Conservation (phyloP, 2,113 vertebrate species). For the Calyptomena viridis region DNA sequence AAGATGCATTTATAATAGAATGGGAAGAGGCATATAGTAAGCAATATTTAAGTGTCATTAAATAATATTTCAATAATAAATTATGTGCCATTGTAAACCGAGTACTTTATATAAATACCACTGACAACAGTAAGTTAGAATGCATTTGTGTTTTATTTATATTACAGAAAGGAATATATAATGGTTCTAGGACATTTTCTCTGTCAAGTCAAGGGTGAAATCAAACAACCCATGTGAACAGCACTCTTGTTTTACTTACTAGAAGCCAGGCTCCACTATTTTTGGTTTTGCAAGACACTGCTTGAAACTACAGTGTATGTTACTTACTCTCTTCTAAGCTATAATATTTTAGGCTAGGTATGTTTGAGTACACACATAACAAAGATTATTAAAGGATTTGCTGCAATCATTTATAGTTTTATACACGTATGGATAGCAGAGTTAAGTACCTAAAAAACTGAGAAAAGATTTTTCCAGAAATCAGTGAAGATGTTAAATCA, state of each 20-base stretch:
- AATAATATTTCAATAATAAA: constrained; percentile 43
- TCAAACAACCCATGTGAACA: not conserved
- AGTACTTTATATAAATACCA: constrained; percentile 42
- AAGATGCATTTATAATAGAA: constrained; percentile 44
- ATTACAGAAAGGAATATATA: not conserved
- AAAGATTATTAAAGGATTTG: not conserved
- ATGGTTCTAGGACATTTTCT: not conserved
- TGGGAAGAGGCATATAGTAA: constrained; percentile 37
- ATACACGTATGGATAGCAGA: not conserved
- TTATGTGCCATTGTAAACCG: constrained; percentile 55
- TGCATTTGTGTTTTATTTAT: constrained; percentile 45
- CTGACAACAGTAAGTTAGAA: constrained; percentile 43
- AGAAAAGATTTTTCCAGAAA: not conserved
- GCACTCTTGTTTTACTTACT: not conserved
- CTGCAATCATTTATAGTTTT: not conserved
- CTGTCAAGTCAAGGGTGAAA: constrained; percentile 4
- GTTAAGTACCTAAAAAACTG: not conserved
- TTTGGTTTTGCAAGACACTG: not conserved
- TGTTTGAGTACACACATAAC: accelerated
- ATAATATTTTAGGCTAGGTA: not conserved
- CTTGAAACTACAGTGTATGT: not conserved
- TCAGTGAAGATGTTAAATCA: not conserved
- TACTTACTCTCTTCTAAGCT: not conserved
- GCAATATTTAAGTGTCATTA: constrained; percentile 63
- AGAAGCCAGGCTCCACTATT: not conserved